Conservation (phyloP, 2,888 invertebrate species). For the Leptopterna dolabrata region DNA sequence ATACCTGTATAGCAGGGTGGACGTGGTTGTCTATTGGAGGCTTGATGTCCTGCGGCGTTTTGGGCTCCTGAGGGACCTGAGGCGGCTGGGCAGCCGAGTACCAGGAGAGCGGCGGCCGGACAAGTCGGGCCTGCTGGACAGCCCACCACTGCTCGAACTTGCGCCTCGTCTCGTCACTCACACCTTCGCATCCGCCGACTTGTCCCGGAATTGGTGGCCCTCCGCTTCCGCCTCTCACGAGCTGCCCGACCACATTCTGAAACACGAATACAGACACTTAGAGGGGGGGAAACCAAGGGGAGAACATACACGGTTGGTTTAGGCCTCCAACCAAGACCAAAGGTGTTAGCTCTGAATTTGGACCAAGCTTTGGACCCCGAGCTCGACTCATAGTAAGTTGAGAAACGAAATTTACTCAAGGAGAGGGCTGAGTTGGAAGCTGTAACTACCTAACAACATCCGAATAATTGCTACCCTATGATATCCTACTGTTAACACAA, state of each 20-base stretch:
- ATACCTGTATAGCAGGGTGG: constrained; percentile 66
- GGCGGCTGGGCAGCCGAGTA: constrained; percentile 51
- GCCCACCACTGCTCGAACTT: constrained; percentile 95
- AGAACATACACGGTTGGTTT: too few species aligned
- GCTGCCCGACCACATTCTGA: constrained; percentile 47
- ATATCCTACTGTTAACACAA: too few species aligned
- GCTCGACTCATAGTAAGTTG: too few species aligned
- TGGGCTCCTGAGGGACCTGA: constrained; percentile 24
- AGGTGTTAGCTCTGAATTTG: too few species aligned
- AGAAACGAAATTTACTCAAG: too few species aligned
- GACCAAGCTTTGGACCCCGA: too few species aligned
- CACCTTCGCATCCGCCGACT: constrained; percentile 71
- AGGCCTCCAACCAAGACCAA: too few species aligned
- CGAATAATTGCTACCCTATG: too few species aligned
- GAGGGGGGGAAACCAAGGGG: too few species aligned
- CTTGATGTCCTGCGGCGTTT: constrained; percentile 51
- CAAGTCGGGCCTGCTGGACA: constrained; percentile 76
- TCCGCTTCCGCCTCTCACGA: constrained; percentile 72
- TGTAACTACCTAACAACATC: too few species aligned
- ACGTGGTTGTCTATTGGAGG: constrained; percentile 62
- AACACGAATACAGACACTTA: neutral
- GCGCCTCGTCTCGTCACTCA: constrained; percentile 84
- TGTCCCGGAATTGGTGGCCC: constrained; percentile 80
- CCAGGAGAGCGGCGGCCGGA: constrained; percentile 64
- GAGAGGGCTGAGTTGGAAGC: too few species aligned